phyloP scores from a whole-genome alignment of 2,797 vertebrate species.

The Pelochelys cantorii region DNA sequence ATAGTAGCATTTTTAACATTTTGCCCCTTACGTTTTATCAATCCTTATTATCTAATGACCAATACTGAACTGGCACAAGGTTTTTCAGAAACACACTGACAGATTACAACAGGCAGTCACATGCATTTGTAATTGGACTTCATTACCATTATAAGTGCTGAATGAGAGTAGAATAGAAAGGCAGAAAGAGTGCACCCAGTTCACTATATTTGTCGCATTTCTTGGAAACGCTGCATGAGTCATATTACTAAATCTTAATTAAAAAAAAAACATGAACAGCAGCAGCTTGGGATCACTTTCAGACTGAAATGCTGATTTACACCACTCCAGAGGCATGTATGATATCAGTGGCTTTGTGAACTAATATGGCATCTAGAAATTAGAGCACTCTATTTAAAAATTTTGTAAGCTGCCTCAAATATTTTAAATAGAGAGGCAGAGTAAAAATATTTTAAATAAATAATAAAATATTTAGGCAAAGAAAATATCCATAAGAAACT shows the following conservation, averaged over 20 bases:
- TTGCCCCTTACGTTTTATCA: conserved; percentile 87
- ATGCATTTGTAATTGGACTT: conserved; percentile 94
- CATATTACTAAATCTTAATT: conserved; percentile 16
- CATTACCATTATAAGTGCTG: conserved; percentile 86
- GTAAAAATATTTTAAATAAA: too few relatives aligned
- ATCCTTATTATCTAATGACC: conserved; percentile 91
- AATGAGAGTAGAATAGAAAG: conserved; percentile 60
- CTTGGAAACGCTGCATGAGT: neutral
- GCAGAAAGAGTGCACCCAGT: conserved; percentile 38
- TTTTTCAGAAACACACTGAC: conserved; percentile 81
- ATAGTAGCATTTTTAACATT: conserved; percentile 88
- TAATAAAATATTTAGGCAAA: neutral
- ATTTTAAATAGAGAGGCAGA: too few relatives aligned
- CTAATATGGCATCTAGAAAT: neutral
- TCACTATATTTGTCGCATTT: neutral
- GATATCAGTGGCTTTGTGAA: conserved; percentile 30
- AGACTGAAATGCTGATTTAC: neutral
- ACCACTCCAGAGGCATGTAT: neutral
- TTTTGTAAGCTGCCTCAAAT: too few relatives aligned
- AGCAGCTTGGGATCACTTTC: neutral
- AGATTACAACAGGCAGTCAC: conserved; percentile 80
- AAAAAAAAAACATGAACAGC: neutral
- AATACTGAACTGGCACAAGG: conserved; percentile 81
- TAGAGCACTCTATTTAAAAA: neutral
- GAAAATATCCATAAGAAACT: neutral